These are phyloP conservation scores for Papilio polytes DNA, from an alignment of 1,140 invertebrate genomes.

Conservation along the genomic window DNA sequence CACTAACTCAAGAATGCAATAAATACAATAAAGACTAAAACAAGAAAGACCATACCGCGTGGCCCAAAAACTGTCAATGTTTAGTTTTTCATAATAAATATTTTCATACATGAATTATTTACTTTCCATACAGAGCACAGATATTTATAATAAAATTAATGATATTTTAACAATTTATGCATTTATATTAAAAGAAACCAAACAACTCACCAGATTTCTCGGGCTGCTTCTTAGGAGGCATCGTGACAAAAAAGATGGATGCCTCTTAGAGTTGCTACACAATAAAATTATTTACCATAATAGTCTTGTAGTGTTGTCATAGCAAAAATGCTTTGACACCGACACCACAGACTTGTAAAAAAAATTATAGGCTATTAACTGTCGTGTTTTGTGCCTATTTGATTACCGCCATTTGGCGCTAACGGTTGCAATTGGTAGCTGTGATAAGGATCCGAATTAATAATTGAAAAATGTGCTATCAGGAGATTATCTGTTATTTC, in stretches of 20 bases:
- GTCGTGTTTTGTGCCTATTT: too few species aligned
- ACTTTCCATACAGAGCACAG: neutral
- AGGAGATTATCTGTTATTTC: too few species aligned
- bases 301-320: neutral
- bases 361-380: neutral
- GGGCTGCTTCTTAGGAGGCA: slow-evolving; percentile 83
- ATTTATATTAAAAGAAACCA: slow-evolving; percentile 20
- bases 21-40: neutral
- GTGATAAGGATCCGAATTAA: too few species aligned
- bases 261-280: slow-evolving; percentile 56
- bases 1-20: neutral
- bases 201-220: slow-evolving; percentile 77
- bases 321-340: neutral
- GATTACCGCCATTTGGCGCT: too few species aligned
- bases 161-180: neutral
- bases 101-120: neutral
- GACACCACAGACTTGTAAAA: neutral
- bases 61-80: slow-evolving; percentile 53
- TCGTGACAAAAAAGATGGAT: slow-evolving; percentile 83
- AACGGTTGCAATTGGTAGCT: too few species aligned
- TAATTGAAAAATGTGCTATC: too few species aligned
- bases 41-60: slow-evolving; percentile 59
- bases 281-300: neutral
- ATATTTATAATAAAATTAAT: slow-evolving; percentile 31
- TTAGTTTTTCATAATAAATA: slow-evolving; percentile 25